phyloP scores from a whole-genome alignment of 2,113 vertebrate species.

The Centropus bengalensis region DNA sequence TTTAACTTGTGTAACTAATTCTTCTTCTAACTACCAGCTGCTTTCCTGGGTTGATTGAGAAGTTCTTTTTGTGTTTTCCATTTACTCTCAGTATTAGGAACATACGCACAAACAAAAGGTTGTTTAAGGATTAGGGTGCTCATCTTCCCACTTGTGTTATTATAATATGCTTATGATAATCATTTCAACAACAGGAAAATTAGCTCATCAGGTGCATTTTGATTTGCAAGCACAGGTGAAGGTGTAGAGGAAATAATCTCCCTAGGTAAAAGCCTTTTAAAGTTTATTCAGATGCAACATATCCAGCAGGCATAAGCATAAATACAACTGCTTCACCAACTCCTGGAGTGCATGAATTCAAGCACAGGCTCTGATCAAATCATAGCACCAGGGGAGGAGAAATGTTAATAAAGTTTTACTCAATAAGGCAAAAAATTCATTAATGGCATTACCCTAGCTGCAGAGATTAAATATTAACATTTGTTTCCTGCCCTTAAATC shows the following conservation, averaged over 20 bases:
- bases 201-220: background rate
- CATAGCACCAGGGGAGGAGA: background rate
- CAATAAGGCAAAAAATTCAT: background rate
- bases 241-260: background rate
- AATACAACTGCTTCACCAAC: background rate
- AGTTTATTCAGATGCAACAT: background rate
- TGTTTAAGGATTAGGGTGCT: background rate
- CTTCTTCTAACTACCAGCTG: background rate
- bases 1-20: background rate
- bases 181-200: background rate
- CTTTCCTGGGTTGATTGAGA: background rate
- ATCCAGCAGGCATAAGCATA: too few relatives aligned
- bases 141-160: background rate
- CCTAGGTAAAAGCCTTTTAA: background rate
- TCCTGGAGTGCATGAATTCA: background rate
- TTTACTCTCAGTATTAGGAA: background rate
- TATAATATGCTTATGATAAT: background rate
- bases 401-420: background rate
- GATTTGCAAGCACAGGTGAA: background rate
- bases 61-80: background rate
- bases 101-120: background rate
- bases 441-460: background rate
- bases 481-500: background rate
- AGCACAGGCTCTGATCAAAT: background rate
- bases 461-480: background rate